Conservation (phyloP, 1,140 invertebrate genomes). For the Sarcophaga bullata region DNA sequence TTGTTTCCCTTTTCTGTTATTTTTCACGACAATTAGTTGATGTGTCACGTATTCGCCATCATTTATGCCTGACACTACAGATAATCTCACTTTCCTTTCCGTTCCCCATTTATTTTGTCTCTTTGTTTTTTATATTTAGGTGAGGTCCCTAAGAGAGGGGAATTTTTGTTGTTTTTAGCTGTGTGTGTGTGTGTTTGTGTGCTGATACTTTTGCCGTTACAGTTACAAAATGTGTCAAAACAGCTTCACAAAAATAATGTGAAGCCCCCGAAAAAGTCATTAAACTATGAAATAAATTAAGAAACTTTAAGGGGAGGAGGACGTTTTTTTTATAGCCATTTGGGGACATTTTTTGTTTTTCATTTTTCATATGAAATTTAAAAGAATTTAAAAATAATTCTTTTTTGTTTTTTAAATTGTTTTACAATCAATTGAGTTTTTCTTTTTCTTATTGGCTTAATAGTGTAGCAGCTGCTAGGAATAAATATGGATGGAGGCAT, state of each 20-base stretch:
- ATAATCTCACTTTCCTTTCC: slow-evolving; percentile 28
- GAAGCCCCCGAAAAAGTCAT: not conserved
- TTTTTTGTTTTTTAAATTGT: no score
- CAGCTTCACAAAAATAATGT: not conserved
- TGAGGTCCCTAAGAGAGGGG: not conserved
- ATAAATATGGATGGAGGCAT: no score
- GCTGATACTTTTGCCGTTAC: not conserved
- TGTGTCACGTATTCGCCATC: slow-evolving; percentile 35
- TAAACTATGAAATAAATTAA: not conserved
- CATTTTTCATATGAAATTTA: not conserved
- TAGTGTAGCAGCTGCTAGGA: no score
- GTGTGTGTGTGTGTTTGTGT: not conserved
- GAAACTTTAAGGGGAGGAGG: not conserved
- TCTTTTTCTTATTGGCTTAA: no score
- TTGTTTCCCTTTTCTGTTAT: not conserved
- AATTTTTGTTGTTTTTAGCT: not conserved
- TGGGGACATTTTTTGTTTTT: not conserved
- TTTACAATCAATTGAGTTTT: no score
- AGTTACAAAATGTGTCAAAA: not conserved
- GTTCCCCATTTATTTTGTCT: slow-evolving; percentile 10
- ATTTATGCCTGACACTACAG: slow-evolving; percentile 33
- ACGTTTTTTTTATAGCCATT: slow-evolving; percentile 11
- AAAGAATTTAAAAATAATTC: no score
- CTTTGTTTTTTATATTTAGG: not conserved
- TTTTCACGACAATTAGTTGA: slow-evolving; percentile 33